These are phyloP conservation scores for Trichopria drosophilae DNA, from an alignment of 2,888 invertebrate genomes.

Conservation along the genomic window DNA sequence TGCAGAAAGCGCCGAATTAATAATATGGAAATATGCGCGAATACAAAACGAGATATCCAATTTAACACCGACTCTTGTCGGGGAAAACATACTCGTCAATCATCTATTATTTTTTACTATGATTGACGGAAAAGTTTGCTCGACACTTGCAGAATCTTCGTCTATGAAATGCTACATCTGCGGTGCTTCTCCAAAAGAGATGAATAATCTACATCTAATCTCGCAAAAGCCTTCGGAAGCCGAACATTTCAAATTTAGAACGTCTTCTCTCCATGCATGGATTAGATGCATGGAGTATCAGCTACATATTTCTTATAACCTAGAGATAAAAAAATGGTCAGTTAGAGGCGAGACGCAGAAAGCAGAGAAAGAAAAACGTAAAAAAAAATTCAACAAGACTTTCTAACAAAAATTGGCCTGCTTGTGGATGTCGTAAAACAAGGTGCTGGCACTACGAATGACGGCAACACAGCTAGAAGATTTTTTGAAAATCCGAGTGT, in stretches of 20 bases:
- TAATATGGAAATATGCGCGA: slow-evolving; percentile 5
- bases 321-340: neutral
- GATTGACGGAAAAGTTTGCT: slow-evolving; percentile 31
- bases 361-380: no score
- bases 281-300: slow-evolving; percentile 32
- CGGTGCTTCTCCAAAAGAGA: slow-evolving; percentile 26
- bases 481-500: no score
- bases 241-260: slow-evolving; percentile 32
- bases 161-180: slow-evolving; percentile 33
- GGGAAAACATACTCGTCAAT: slow-evolving; percentile 9
- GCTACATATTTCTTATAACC: slow-evolving; percentile 15
- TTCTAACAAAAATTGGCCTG: no score
- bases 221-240: slow-evolving; percentile 18
- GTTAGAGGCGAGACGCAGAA: no score
- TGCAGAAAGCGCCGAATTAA: slow-evolving; percentile 6
- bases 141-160: slow-evolving; percentile 26
- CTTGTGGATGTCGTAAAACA: neutral
- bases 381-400: no score
- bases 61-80: slow-evolving; percentile 5
- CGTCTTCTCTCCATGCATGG: no score
- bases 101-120: slow-evolving; percentile 25
- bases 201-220: slow-evolving; percentile 28
- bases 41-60: slow-evolving; percentile 25
- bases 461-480: slow-evolving; percentile 7
- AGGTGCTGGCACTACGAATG: no score